Percentiles rank a stretch among this genome's conserved stretches.
phyloP scores from a whole-genome alignment of 2,888 invertebrate genomes.

The Andrena hattorfiana region DNA sequence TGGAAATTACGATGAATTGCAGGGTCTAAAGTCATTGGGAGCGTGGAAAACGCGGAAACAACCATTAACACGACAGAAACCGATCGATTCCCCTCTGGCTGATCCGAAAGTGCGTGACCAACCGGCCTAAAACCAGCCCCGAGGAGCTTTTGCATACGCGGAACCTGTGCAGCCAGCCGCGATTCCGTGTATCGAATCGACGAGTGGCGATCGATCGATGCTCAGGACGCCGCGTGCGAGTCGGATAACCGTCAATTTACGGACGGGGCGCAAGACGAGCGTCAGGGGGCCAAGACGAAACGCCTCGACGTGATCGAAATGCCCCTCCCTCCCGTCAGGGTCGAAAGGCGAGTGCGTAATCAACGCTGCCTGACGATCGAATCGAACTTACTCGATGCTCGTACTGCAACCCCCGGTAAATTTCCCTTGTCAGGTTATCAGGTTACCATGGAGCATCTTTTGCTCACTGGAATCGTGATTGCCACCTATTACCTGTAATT shows the following conservation, averaged over 20 bases:
- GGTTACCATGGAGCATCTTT: not conserved
- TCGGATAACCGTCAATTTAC: conserved; percentile 75
- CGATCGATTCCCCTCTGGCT: conserved; percentile 57
- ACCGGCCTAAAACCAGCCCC: conserved; percentile 51
- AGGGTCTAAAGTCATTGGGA: not conserved
- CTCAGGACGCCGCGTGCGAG: conserved; percentile 57
- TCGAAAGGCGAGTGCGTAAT: conserved; percentile 67
- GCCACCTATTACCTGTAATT: too few relatives aligned
- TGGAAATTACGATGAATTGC: conserved; percentile 24
- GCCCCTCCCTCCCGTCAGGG: conserved; percentile 42
- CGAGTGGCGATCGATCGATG: conserved; percentile 74
- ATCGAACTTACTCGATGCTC: conserved; percentile 65
- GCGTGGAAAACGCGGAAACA: conserved; percentile 31
- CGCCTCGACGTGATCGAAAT: conserved; percentile 65
- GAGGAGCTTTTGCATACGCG: conserved; percentile 53
- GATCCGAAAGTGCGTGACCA: conserved; percentile 68
- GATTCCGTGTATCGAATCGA: conserved; percentile 74
- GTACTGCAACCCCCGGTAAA: conserved; percentile 71
- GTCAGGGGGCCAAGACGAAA: conserved; percentile 63
- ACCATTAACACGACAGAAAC: conserved; percentile 41
- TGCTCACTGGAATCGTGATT: not conserved
- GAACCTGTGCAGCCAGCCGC: conserved; percentile 46
- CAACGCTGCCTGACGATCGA: conserved; percentile 71
- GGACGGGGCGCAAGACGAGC: conserved; percentile 64
- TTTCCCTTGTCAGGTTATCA: conserved; percentile 11